Percentiles rank a stretch among this genome's conserved stretches.
Evolutionary conservation across 2,113 vertebrate genomes (phyloP).

Genomic region (Atractosteus spatula): DNA sequence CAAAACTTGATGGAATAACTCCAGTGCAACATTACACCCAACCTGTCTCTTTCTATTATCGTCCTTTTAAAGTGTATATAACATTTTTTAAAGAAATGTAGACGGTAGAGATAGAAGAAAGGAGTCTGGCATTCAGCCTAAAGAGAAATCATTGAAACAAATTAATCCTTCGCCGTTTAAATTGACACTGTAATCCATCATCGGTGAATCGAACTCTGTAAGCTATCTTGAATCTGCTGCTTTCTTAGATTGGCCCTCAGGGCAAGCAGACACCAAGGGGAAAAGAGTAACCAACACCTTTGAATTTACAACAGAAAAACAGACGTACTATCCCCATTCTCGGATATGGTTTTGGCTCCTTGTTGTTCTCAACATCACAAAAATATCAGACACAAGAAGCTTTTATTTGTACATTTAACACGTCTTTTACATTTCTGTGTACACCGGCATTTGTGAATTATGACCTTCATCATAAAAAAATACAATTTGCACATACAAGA

Average conservation of each 20-base stretch:
- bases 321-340: not conserved
- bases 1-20: slow-evolving; percentile 37
- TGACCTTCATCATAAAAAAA: too few species aligned
- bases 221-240: slow-evolving; percentile 87
- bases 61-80: slow-evolving; percentile 51
- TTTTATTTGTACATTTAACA: too few species aligned
- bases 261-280: slow-evolving; percentile 76
- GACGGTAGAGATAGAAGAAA: slow-evolving; percentile 64
- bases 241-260: slow-evolving; percentile 79
- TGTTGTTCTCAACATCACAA: not conserved
- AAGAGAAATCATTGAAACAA: slow-evolving; percentile 98
- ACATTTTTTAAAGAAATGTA: slow-evolving; percentile 50
- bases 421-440: too few species aligned
- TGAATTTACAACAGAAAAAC: slow-evolving; percentile 45
- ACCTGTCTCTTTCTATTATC: slow-evolving; percentile 70
- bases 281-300: slow-evolving; percentile 66
- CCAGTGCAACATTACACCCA: slow-evolving; percentile 59
- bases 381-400: too few species aligned
- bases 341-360: not conserved
- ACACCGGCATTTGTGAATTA: too few species aligned
- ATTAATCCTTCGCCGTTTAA: slow-evolving; percentile 98
- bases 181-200: slow-evolving; percentile 98
- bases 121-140: slow-evolving; percentile 82
- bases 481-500: too few species aligned
- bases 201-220: slow-evolving; percentile 87